phyloP scores from a whole-genome alignment of 64 coral and sea anemone genomes.

The Porites australiensis region DNA sequence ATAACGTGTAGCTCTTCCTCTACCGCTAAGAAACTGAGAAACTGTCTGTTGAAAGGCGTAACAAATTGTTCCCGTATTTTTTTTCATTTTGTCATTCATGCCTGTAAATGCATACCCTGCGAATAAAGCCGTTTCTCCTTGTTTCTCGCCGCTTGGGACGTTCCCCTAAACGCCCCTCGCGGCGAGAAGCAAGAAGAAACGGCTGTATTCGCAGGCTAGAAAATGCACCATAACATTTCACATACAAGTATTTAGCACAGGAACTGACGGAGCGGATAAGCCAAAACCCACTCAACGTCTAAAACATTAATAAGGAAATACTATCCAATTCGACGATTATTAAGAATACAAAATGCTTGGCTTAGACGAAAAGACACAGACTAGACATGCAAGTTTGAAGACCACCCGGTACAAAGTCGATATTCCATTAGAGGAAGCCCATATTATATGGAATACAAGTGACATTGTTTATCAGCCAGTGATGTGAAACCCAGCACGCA shows the following conservation, averaged over 20 bases:
- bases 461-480: not conserved
- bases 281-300: conserved; percentile 24
- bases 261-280: not conserved
- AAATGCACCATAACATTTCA: not conserved
- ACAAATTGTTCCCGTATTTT: not conserved
- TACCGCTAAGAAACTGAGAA: too few species aligned
- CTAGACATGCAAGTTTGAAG: conserved; percentile 38
- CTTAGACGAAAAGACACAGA: not conserved
- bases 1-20: too few species aligned
- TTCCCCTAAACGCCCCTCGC: too few species aligned
- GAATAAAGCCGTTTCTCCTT: too few species aligned
- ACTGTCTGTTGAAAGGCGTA: too few species aligned
- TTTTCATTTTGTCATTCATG: too few species aligned
- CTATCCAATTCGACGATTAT: conserved; percentile 24
- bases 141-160: too few species aligned
- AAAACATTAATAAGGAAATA: conserved; percentile 27
- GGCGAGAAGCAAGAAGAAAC: too few species aligned
- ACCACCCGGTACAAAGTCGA: conserved; percentile 18
- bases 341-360: conserved; percentile 28
- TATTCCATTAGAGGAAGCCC: not conserved
- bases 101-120: too few species aligned
- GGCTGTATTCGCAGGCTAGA: not conserved
- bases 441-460: not conserved
- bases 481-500: conserved; percentile 13
- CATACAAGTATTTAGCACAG: conserved; percentile 17